These are phyloP conservation scores for Pandemis cinnamomeana DNA, from an alignment of 2,888 invertebrate species.

Conservation along the genomic window DNA sequence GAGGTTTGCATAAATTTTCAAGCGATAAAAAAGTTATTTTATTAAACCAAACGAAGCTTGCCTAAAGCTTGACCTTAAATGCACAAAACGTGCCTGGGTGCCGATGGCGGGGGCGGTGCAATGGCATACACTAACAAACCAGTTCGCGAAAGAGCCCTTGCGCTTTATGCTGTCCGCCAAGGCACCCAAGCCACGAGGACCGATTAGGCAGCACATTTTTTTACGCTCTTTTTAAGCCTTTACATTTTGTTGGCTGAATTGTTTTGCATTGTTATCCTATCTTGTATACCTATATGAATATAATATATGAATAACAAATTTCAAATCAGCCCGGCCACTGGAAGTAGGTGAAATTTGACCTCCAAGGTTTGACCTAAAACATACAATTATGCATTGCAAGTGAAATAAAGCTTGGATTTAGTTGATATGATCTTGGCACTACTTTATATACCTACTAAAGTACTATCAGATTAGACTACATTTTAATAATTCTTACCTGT, in stretches of 20 bases:
- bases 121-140: slow-evolving; percentile 64
- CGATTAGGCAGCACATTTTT: slow-evolving; percentile 56
- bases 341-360: too few relatives aligned
- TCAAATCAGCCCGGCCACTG: neutral
- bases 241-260: too few relatives aligned
- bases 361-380: too few relatives aligned
- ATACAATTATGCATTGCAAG: too few relatives aligned
- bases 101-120: slow-evolving; percentile 49
- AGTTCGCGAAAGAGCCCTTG: slow-evolving; percentile 75
- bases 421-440: too few relatives aligned
- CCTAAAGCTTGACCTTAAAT: slow-evolving; percentile 39
- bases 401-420: too few relatives aligned
- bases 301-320: neutral
- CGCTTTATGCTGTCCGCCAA: slow-evolving; percentile 62
- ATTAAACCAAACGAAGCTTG: slow-evolving; percentile 26
- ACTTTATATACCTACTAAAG: too few relatives aligned
- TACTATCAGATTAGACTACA: neutral
- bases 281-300: too few relatives aligned
- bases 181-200: slow-evolving; percentile 48
- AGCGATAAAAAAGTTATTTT: slow-evolving; percentile 20
- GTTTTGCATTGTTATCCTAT: too few relatives aligned
- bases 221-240: neutral
- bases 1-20: neutral
- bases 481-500: neutral
- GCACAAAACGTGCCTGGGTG: slow-evolving; percentile 40